phyloP scores from a whole-genome alignment of 2,888 invertebrate species.

The Meandrusa payeni region DNA sequence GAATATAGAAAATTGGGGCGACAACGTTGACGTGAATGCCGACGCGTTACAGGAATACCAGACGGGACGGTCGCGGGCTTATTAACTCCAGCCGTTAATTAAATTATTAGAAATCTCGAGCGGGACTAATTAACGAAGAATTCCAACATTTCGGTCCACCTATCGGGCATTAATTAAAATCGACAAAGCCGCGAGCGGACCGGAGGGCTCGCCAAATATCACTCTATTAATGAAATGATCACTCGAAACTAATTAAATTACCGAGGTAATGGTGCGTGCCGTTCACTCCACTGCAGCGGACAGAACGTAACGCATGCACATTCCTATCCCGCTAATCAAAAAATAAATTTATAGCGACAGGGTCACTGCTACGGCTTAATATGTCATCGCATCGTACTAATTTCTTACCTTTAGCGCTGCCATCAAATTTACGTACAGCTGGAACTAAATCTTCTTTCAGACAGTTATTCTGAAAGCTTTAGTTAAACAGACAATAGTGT shows the following conservation, averaged over 20 bases:
- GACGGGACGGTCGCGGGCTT: constrained; percentile 53
- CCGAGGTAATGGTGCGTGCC: constrained; percentile 76
- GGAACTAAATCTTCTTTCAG: no score
- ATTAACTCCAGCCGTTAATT: constrained; percentile 75
- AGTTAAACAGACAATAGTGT: no score
- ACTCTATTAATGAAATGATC: constrained; percentile 78
- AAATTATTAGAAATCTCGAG: constrained; percentile 80
- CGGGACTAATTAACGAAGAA: constrained; percentile 78
- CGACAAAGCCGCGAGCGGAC: constrained; percentile 72
- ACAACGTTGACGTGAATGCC: constrained; percentile 46
- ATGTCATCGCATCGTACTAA: no score
- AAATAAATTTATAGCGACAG: no score
- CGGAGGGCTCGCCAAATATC: constrained; percentile 72
- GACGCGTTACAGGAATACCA: constrained; percentile 65
- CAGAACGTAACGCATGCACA: constrained; percentile 32
- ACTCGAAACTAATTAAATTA: constrained; percentile 80
- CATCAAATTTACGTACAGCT: no score
- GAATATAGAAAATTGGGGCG: constrained; percentile 20
- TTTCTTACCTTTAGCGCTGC: no score
- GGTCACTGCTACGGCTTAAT: no score
- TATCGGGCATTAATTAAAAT: constrained; percentile 78
- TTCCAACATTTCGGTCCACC: constrained; percentile 78
- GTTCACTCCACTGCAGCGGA: constrained; percentile 54
- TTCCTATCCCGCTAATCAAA: constrained; percentile 1
- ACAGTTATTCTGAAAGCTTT: no score